Percentiles rank a stretch among this genome's conserved stretches.
These are phyloP conservation scores for Aptenodytes patagonicus DNA, from an alignment of 2,113 vertebrate species.

Conservation along the genomic window DNA sequence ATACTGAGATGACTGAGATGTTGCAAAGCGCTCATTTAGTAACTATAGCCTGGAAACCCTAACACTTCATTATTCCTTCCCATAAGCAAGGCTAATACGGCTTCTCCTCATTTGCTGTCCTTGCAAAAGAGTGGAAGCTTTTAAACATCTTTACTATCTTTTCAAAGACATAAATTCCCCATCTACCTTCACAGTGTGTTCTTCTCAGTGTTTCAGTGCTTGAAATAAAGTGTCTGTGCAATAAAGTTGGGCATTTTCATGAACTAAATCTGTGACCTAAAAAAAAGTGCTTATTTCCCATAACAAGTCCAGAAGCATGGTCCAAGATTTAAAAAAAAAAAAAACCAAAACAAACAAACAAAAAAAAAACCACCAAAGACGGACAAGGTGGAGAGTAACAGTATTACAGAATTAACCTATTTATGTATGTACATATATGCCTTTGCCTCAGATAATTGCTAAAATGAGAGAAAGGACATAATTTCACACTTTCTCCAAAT, in stretches of 20 bases:
- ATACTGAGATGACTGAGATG: neutral
- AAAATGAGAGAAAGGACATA: neutral
- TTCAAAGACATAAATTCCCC: neutral
- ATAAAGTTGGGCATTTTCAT: neutral
- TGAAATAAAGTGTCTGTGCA: neutral
- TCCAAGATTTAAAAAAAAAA: neutral
- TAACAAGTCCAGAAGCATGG: neutral
- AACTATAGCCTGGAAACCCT: neutral
- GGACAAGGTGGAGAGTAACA: neutral
- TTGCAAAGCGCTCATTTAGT: neutral
- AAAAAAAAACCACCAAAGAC: neutral
- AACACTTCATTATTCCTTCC: neutral
- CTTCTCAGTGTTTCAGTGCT: neutral
- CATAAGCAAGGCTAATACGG: neutral
- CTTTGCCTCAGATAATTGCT: neutral
- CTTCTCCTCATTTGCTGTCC: neutral
- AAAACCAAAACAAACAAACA: no score
- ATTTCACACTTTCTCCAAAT: conserved; percentile 9
- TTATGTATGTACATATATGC: neutral
- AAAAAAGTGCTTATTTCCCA: neutral
- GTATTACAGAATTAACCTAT: neutral
- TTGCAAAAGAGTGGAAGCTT: neutral
- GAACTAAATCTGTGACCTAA: neutral
- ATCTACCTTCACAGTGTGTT: neutral
- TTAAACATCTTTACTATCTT: neutral